Evolutionary conservation across 2,888 invertebrate genomes (phyloP).

Genomic region (Pyrrhia umbra): DNA sequence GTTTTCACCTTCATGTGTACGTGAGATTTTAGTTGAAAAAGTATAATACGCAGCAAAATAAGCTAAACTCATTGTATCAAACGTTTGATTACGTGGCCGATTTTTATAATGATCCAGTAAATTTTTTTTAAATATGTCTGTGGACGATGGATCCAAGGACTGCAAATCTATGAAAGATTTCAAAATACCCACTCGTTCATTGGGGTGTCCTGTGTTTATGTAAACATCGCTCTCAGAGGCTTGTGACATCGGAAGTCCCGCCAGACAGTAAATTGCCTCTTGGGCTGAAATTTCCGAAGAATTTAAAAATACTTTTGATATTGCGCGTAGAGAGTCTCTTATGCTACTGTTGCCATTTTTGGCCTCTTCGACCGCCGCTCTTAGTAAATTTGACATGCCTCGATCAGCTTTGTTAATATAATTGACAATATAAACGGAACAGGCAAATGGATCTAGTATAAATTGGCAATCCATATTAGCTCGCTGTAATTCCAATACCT

Average conservation of each 20-base stretch:
- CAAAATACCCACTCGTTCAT: too few relatives aligned
- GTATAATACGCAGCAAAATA: slow-evolving; percentile 47
- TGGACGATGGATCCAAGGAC: slow-evolving; percentile 36
- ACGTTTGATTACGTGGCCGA: slow-evolving; percentile 12
- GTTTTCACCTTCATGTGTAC: slow-evolving; percentile 12
- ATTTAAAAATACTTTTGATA: slow-evolving; percentile 11
- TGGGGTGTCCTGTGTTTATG: too few relatives aligned
- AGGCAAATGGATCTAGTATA: slow-evolving; percentile 65
- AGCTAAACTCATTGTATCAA: too few relatives aligned
- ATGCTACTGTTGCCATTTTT: slow-evolving; percentile 20
- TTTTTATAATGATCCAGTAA: slow-evolving; percentile 28
- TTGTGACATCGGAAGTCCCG: slow-evolving; percentile 5
- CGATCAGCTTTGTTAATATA: slow-evolving; percentile 57
- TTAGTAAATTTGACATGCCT: slow-evolving; percentile 45
- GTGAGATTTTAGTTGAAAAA: slow-evolving; percentile 26
- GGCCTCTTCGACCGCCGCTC: slow-evolving; percentile 57
- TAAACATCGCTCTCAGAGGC: slow-evolving; percentile 11
- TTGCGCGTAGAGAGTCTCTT: slow-evolving; percentile 5
- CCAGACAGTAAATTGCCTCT: slow-evolving; percentile 12
- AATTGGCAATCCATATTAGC: too few relatives aligned
- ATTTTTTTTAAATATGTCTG: slow-evolving; percentile 25
- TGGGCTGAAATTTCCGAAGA: slow-evolving; percentile 10
- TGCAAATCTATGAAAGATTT: slow-evolving; percentile 15
- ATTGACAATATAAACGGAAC: slow-evolving; percentile 63
- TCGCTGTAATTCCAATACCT: too few relatives aligned